Evolutionary conservation across 2,888 invertebrate species (phyloP).

Genomic region (Hydraecia micacea): DNA sequence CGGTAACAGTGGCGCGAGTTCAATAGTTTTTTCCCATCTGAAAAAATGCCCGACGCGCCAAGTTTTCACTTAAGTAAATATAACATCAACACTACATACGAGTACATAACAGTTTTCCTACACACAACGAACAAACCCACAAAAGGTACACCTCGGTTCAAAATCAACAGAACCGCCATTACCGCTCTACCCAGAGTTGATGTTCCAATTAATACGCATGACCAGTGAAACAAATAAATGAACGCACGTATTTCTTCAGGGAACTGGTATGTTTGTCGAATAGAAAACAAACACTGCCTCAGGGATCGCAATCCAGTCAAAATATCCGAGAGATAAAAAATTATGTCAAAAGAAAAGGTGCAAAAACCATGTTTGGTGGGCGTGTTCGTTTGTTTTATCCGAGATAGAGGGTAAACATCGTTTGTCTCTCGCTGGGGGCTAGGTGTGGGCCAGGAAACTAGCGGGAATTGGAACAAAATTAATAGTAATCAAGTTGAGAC

Average conservation of each 20-base stretch:
- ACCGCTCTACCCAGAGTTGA: neutral
- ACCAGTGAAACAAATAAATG: slow-evolving; percentile 37
- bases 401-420: slow-evolving; percentile 65
- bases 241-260: slow-evolving; percentile 37
- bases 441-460: slow-evolving; percentile 36
- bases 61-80: neutral
- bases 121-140: neutral
- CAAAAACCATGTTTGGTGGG: slow-evolving; percentile 53
- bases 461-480: neutral
- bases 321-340: slow-evolving; percentile 46
- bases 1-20: too few species aligned
- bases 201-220: slow-evolving; percentile 44
- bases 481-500: neutral
- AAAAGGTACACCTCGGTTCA: neutral
- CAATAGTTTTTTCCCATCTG: too few species aligned
- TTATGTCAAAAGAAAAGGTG: slow-evolving; percentile 44
- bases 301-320: slow-evolving; percentile 36
- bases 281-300: slow-evolving; percentile 42
- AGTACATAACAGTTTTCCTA: neutral
- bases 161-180: neutral
- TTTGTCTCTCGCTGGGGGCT: slow-evolving; percentile 65
- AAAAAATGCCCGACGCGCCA: too few species aligned
- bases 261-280: slow-evolving; percentile 43
- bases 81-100: neutral
- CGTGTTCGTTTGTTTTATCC: slow-evolving; percentile 62